Base-by-base conservation (phyloP, 2,888 invertebrate species). In the Plagiodera versicolora region DNA sequence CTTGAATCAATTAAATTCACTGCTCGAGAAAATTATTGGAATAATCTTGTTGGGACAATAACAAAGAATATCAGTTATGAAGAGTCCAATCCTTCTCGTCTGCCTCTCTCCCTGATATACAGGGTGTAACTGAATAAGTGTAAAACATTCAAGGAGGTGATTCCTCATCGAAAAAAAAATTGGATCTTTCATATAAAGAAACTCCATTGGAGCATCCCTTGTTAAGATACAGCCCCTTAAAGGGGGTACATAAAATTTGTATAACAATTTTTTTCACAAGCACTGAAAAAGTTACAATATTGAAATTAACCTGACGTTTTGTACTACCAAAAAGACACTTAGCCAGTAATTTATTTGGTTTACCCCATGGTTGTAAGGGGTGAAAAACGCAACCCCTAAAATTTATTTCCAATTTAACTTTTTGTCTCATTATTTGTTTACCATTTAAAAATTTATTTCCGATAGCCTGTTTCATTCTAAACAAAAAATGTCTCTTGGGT, bases 401-500 rank as follows among this genome's bases (percentile, higher is more conserved):
- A 39, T 39, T 39, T 39, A 39, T 39, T 39, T 39, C 39, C 14
- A 39, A 39, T n/a, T 1, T 39, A 39, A 39, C 39, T 39, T 39
- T 39, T 39, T 39, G 39, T 39, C 39, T 39, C 14, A 39, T 39
- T 39, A 39, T 55, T 50, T 50, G 61, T 61, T 61, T 58, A 58
- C 48, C 53, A 60, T 53, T 56, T 63, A 60, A 63, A 56, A 56
- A 60, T 56, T 56, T 28, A 63, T 55, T 60, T 63, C 60, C 51
- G 56, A 63, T 54, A 56, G 57, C 60, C 54, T 56, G 57, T 55
- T 63, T 60, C 58, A 61, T 61, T 61, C 52, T 61, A 47, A 61
- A 61, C 57, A 57, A 61, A 60, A 57, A 50, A 57, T 51, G 24
- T 60, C 56, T 28, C 60, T 60, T 57, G 56, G 17, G n/a, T 50